Conservation (phyloP, 2,888 invertebrate genomes). For the Plagodis dolabraria region DNA sequence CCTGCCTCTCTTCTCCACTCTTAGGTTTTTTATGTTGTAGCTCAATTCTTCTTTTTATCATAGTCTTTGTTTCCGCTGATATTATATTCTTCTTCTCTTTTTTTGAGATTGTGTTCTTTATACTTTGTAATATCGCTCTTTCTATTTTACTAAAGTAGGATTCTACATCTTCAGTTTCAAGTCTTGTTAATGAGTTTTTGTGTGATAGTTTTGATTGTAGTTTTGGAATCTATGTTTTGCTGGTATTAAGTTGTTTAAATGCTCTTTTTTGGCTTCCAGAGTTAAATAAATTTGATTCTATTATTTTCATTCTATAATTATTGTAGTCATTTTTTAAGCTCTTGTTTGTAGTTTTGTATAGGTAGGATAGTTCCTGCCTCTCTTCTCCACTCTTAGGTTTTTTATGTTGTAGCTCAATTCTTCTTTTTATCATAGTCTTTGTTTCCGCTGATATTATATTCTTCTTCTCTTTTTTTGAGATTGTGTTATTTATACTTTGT, state of each 20-base stretch:
- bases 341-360: constrained; percentile 21
- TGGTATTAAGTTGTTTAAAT: too few relatives aligned
- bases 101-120: constrained; percentile 6
- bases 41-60: too few relatives aligned
- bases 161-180: constrained; percentile 1
- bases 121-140: constrained; percentile 5
- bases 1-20: constrained; percentile 10
- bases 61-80: too few relatives aligned
- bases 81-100: too few relatives aligned
- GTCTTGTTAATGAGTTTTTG: constrained; percentile 16
- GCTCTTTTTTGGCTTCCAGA: too few relatives aligned
- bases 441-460: too few relatives aligned
- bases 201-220: too few relatives aligned
- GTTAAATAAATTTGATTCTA: too few relatives aligned
- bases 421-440: too few relatives aligned
- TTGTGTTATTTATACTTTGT: constrained; percentile 2
- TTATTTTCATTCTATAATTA: too few relatives aligned
- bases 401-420: constrained; percentile 2
- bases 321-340: constrained; percentile 16
- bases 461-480: constrained; percentile 4
- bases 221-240: too few relatives aligned
- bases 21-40: constrained; percentile 4
- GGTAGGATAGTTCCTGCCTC: constrained; percentile 9
- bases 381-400: constrained; percentile 5
- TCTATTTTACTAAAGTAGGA: constrained; percentile 10